Percentiles rank a stretch among this genome's conserved stretches.
Conservation (phyloP, 2,888 invertebrate species). For the Caradrina kadenii region DNA sequence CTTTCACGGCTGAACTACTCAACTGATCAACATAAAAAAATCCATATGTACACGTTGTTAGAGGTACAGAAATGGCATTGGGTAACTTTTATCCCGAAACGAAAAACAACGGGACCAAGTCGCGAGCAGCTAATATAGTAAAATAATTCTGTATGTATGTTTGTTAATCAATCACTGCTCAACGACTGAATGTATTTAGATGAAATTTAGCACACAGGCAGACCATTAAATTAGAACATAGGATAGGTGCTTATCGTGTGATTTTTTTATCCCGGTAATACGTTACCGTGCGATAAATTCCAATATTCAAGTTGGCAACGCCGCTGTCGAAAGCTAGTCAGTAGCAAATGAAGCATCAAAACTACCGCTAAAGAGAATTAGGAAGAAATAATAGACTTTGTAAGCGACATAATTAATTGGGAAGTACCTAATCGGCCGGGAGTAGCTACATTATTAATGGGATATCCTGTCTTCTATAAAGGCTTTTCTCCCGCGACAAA, state of each 20-base stretch:
- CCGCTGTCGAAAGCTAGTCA: constrained; percentile 14
- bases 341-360: constrained; percentile 54
- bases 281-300: not conserved
- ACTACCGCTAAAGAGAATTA: constrained; percentile 34
- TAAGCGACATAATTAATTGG: constrained; percentile 74
- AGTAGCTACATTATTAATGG: constrained; percentile 72
- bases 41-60: too few species aligned
- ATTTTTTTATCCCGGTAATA: not conserved
- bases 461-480: constrained; percentile 51
- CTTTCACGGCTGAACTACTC: too few species aligned
- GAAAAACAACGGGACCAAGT: too few species aligned
- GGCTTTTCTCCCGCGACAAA: constrained; percentile 55
- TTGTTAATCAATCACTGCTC: not conserved
- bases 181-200: not conserved
- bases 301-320: not conserved
- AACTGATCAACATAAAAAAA: too few species aligned
- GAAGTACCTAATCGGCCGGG: constrained; percentile 65
- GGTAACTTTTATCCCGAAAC: too few species aligned
- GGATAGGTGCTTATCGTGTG: too few species aligned
- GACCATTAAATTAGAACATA: too few species aligned
- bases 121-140: too few species aligned
- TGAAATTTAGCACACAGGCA: not conserved
- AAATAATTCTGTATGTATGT: not conserved
- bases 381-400: constrained; percentile 66
- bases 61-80: too few species aligned